Evolutionary conservation across 1,140 invertebrate species (phyloP), one percentile per base, ranked within the genome.

Genomic region (Pseudomyrmex cubaensis): DNA sequence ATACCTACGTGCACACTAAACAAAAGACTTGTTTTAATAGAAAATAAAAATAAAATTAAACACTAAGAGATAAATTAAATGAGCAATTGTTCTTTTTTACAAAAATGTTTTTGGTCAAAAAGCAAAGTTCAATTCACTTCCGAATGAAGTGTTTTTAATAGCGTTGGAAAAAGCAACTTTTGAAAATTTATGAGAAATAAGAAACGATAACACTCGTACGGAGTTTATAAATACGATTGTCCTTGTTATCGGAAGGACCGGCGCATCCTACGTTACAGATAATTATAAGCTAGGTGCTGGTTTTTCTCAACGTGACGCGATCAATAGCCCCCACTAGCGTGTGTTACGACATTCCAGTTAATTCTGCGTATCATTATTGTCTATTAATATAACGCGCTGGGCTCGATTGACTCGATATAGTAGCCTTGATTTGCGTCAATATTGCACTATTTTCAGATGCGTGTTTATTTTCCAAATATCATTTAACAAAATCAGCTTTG

Each of bases 341-440:
- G 20, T 57, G 54, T 80, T 80, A 72, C 66, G 13, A 80, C 76
- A 80, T 80, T 80, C 54, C 76, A 17, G 56, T 70, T 80, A 72
- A 80, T 80, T 72, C 66, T 70, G 66, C 54, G 20, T 80, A 50
- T 80, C 56, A 50, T 80, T 80, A 80, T 80, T 72, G 12, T 80
- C 76, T 80, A 80, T 80, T 80, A 80, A 80, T 80, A 80, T 70
- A 59, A 80, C 44, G 17, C 64, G 5, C 10, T n/a, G 20, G 12
- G 20, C 54, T 59, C 20, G 54, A 61, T 25, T 72, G 48, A 48
- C 76, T 70, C 66, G 20, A 80, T 80, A 80, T 80, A 72, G 15
- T 35, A 17, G 20, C 7, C 54, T 61, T 15, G 66, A 72, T 61
- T 80, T 80, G 22, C 76, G 76, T 80, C 76, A 80, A 72, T 72